phyloP scores from a whole-genome alignment of 2,888 invertebrate genomes.

The Epinotia bilunana region DNA sequence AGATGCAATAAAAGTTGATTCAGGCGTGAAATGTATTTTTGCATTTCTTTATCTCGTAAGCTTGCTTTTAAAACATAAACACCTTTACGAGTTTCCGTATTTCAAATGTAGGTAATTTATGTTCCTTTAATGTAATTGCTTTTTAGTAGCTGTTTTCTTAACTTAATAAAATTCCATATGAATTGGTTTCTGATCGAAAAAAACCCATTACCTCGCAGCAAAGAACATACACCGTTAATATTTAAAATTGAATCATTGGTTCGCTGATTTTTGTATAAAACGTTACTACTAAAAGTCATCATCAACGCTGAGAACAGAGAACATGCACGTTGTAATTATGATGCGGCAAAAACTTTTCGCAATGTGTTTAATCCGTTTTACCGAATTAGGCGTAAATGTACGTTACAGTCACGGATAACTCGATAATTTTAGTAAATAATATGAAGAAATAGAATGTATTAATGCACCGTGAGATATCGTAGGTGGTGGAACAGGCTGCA shows the following conservation, averaged over 20 bases:
- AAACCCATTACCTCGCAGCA: conserved; percentile 51
- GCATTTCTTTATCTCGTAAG: conserved; percentile 32
- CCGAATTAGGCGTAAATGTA: conserved; percentile 23
- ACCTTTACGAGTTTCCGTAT: conserved; percentile 49
- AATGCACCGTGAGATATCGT: conserved; percentile 21
- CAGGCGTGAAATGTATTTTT: conserved; percentile 7
- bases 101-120: conserved; percentile 68
- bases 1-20: conserved; percentile 23
- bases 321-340: conserved; percentile 27
- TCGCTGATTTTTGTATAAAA: conserved; percentile 37
- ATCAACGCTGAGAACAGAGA: conserved; percentile 13
- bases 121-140: conserved; percentile 67
- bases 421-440: conserved; percentile 26
- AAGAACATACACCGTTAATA: conserved; percentile 53
- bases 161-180: conserved; percentile 56
- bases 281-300: conserved; percentile 12
- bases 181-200: conserved; percentile 54
- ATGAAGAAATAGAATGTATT: conserved; percentile 5
- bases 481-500: conserved; percentile 20
- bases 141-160: conserved; percentile 59
- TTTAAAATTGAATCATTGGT: conserved; percentile 51
- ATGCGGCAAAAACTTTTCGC: conserved; percentile 27
- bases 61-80: conserved; percentile 33
- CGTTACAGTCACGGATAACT: conserved; percentile 40
- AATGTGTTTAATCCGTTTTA: conserved; percentile 24